Evolutionary conservation across 2,113 vertebrate genomes (phyloP), one percentile per base, ranked within the genome.

Genomic region (Felis chaus): DNA sequence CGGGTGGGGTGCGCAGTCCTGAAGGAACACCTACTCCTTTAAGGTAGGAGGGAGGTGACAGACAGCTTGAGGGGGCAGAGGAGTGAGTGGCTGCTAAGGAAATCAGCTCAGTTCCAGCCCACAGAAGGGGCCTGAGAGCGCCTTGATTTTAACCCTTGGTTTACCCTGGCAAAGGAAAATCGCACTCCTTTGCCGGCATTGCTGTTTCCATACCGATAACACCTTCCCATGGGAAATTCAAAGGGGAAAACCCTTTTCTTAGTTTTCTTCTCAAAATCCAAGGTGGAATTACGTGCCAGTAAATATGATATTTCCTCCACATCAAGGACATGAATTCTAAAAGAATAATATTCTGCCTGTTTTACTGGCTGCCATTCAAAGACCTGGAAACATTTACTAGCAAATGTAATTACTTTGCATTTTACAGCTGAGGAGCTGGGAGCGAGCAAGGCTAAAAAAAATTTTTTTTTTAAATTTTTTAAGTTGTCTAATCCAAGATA

Each of bases 291-390:
- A 61, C 61, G 10, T 97, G 83, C 84, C 95, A 95, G 79, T 80
- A 95, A 96, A 97, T 95, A 95, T 18, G 66, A 36, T 92, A 96
- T 96, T 96, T 94, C 86, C 45, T 71, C 74, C 79, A 80, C 84
- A 97, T 85, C 83, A 95, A 96, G 69, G 90, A 71, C 95, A 96
- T 87, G 41, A 79, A 94, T 90, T 95, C 39, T 48, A 73, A 97
- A 71, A 95, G 73, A 91, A 91, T 94, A 95, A 95, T 95, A 96
- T 97, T 97, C 95, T 92, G 80, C 69, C 83, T 84, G 86, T 96
- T 93, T 90, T 84, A 87, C 68, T 98, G 97, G 94, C 95, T 94
- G 92, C 76, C 69, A 96, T 92, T 97, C 96, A 97, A 97, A 97
- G 87, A 48, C 96, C 96, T 97, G 74, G 87, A 97, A 98, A 94